Evolutionary conservation across 2,113 vertebrate species (phyloP).

Genomic region (Corythoichthys haematopterus): DNA sequence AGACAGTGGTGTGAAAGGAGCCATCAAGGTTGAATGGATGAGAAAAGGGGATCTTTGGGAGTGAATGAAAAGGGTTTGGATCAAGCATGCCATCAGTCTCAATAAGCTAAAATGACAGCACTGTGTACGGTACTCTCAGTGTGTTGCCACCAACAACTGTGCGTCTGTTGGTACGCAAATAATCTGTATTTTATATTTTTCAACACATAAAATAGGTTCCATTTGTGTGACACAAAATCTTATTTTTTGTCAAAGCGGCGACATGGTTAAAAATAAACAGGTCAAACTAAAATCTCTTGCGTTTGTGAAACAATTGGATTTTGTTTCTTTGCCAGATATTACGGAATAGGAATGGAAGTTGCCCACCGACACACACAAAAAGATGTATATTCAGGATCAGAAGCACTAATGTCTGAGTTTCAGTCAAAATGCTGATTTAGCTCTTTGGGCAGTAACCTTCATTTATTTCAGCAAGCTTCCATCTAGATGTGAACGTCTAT

Average conservation of each 20-base stretch:
- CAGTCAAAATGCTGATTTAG: too few relatives aligned
- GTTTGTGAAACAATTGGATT: neutral
- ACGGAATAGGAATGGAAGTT: neutral
- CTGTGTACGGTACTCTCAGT: slow-evolving; percentile 44
- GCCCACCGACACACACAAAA: neutral
- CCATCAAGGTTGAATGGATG: slow-evolving; percentile 72
- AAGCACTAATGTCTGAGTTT: too few relatives aligned
- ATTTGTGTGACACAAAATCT: neutral
- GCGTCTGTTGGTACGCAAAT: slow-evolving; percentile 50
- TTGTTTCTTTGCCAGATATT: neutral
- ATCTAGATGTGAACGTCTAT: neutral
- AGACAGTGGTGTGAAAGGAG: slow-evolving; percentile 71
- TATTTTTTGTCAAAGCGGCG: too few relatives aligned
- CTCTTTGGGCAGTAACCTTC: too few relatives aligned
- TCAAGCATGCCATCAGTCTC: slow-evolving; percentile 60
- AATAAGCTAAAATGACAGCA: slow-evolving; percentile 60
- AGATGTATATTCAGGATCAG: too few relatives aligned
- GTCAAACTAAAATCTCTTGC: too few relatives aligned
- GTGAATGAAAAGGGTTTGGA: slow-evolving; percentile 67
- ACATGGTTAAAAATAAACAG: too few relatives aligned
- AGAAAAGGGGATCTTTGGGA: slow-evolving; percentile 66
- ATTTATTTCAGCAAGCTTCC: neutral
- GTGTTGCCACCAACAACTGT: slow-evolving; percentile 53
- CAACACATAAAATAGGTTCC: slow-evolving; percentile 19
- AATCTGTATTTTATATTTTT: slow-evolving; percentile 33